Base-by-base conservation (phyloP, 2,113 vertebrate genomes). In the Paracanthobrama guichenoti region DNA sequence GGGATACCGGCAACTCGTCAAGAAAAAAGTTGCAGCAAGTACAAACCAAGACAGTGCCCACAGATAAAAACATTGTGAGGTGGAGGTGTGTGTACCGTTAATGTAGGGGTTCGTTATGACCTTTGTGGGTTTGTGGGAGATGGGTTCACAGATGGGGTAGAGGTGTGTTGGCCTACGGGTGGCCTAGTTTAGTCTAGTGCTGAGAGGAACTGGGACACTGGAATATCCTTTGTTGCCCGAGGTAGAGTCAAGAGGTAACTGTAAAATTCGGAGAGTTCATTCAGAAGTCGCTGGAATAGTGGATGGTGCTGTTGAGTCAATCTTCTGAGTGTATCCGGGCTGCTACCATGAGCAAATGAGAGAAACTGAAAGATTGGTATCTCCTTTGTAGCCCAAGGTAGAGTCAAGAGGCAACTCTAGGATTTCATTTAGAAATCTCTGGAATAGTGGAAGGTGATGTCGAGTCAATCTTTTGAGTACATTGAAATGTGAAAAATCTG, bases 201-300 rank as follows among this genome's bases (percentile, higher is more conserved):
- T 60, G 53, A 78, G 48, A 55, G 55, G 31, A 60, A 24, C 31
- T 78, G 55, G 55, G 75, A 78, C 55, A 60, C 55, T 24, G 20
- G 53, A 24, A 60, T 60, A 20, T 13, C 18, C 50, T 14, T 35
- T 39, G 74, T 39, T n/a, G 26, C 24, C 7, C 6, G 48, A 55
- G 74, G 74, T 53, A 18, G 50, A 76, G 74, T 77, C 74, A 8
- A 57, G 20, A 57, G 42, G 42, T 73, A 44, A 72, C 69, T 72
- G 22, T 72, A 71, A n/a, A 71, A n/a, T 13, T 71, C 35, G 2
- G 20, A 39, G 64, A 71, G 67, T 71, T 42, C 18, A 71, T 71
- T 71, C 8, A 42, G 18, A 71, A 71, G 31, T 73, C 1, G 6
- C 42, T 73, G 12, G 22, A 16, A 13, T 24, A 48, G 42, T 26